Evolutionary conservation across 2,888 invertebrate species (phyloP).

Genomic region (Dolomedes plantarius): DNA sequence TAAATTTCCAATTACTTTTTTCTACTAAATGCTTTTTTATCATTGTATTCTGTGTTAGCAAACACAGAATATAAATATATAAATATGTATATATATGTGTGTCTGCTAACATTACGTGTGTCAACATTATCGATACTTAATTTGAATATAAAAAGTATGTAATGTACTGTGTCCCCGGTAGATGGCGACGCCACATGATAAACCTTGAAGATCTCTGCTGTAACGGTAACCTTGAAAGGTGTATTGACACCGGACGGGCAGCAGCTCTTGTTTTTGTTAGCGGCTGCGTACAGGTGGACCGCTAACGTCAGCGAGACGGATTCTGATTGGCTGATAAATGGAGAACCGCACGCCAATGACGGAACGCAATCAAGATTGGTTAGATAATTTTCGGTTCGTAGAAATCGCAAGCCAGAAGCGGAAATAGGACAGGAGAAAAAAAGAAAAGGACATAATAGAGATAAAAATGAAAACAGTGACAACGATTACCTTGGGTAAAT

Average conservation of each 20-base stretch:
- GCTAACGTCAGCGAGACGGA: slow-evolving; percentile 55
- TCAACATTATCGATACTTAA: too few species aligned
- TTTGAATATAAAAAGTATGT: too few species aligned
- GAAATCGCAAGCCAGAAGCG: slow-evolving; percentile 25
- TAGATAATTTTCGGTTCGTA: slow-evolving; percentile 58
- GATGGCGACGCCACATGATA: slow-evolving; percentile 33
- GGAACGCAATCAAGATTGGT: slow-evolving; percentile 63
- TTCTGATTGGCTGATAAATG: slow-evolving; percentile 67
- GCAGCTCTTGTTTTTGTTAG: slow-evolving; percentile 64
- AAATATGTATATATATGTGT: too few species aligned
- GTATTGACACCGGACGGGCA: slow-evolving; percentile 67
- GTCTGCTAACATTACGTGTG: too few species aligned
- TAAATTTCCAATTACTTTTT: too few species aligned
- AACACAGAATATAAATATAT: too few species aligned
- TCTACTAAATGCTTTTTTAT: too few species aligned
- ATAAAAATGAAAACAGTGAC: slow-evolving; percentile 18
- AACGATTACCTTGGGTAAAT: slow-evolving; percentile 2
- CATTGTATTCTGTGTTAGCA: too few species aligned
- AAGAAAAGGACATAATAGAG: slow-evolving; percentile 11
- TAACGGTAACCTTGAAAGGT: slow-evolving; percentile 73
- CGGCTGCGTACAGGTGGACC: slow-evolving; percentile 69
- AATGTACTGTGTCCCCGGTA: too few species aligned
- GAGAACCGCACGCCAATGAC: slow-evolving; percentile 65
- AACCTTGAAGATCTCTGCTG: neutral
- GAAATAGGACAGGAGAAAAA: slow-evolving; percentile 30